phyloP scores from a whole-genome alignment of 2,888 invertebrate species.

The Steinernema scapterisci region DNA sequence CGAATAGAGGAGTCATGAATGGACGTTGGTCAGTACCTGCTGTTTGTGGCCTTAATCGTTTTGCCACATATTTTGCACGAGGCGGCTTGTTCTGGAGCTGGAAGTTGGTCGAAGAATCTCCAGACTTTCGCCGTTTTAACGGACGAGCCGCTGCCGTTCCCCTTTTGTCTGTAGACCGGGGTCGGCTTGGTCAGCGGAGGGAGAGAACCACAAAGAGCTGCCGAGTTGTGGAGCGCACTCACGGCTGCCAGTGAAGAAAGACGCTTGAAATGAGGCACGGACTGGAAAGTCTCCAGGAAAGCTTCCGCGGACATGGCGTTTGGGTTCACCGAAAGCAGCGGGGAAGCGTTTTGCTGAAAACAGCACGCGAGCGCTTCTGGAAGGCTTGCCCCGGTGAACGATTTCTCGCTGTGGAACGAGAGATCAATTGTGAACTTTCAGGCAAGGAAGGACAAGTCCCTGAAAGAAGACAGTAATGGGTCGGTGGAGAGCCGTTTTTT shows the following conservation, averaged over 20 bases:
- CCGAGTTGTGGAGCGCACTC: neutral
- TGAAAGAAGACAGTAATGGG: neutral
- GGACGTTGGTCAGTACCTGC: slow-evolving; percentile 49
- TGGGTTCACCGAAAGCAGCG: slow-evolving; percentile 1
- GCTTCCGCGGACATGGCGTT: slow-evolving; percentile 8
- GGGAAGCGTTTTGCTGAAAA: slow-evolving; percentile 3
- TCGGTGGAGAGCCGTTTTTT: neutral
- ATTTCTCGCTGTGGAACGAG: slow-evolving; percentile 6
- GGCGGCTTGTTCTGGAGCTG: slow-evolving; percentile 62
- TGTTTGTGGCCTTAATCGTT: slow-evolving; percentile 66
- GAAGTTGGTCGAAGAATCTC: slow-evolving; percentile 62
- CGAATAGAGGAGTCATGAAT: neutral
- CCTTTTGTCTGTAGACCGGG: neutral
- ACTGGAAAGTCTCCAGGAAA: slow-evolving; percentile 8
- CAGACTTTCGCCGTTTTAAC: slow-evolving; percentile 57
- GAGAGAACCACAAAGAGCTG: neutral
- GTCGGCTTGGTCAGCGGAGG: slow-evolving; percentile 18
- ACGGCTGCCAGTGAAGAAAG: slow-evolving; percentile 7
- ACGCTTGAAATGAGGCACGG: slow-evolving; percentile 5
- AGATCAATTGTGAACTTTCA: slow-evolving; percentile 15
- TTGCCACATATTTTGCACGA: slow-evolving; percentile 61
- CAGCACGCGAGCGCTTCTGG: slow-evolving; percentile 26
- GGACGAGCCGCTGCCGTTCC: slow-evolving; percentile 40
- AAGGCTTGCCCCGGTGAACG: slow-evolving; percentile 28
- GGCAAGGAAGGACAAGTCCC: slow-evolving; percentile 22